These are phyloP conservation scores for Mesitornis unicolor DNA, from an alignment of 2,113 vertebrate genomes.

Conservation along the genomic window DNA sequence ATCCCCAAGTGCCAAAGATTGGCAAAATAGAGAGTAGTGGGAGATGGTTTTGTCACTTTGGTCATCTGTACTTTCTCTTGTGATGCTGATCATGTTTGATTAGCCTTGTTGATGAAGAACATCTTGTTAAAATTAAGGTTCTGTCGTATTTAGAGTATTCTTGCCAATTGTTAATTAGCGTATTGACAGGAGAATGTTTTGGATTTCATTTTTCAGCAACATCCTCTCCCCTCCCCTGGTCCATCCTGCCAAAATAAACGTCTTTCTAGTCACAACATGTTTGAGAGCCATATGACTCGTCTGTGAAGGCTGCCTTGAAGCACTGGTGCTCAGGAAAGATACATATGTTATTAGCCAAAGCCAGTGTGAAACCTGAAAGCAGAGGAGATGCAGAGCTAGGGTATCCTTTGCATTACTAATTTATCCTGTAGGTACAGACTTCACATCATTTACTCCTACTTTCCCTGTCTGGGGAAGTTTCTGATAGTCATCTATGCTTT, in stretches of 20 bases:
- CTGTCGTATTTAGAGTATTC: background rate
- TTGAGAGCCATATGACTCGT: slow-evolving; percentile 2
- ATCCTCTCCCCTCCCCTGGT: background rate
- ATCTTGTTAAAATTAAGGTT: slow-evolving; percentile 45
- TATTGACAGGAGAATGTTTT: background rate
- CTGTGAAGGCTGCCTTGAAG: slow-evolving; percentile 1
- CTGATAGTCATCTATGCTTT: background rate
- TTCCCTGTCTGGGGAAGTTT: background rate
- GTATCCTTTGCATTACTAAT: background rate
- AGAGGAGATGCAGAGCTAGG: background rate
- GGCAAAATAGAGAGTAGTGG: background rate
- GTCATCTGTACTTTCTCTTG: background rate
- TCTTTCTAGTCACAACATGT: slow-evolving; percentile 30
- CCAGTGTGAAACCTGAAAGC: background rate
- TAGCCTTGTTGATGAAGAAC: slow-evolving; percentile 13
- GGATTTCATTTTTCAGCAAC: background rate
- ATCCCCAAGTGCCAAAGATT: background rate
- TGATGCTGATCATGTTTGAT: background rate
- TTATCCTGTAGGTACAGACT: background rate
- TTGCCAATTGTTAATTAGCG: slow-evolving; percentile 45
- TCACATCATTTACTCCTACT: background rate
- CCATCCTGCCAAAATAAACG: slow-evolving; percentile 24
- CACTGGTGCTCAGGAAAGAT: background rate
- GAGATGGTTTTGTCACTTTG: background rate
- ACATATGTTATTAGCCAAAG: background rate